These are phyloP conservation scores for Allobates femoralis DNA, from an alignment of 2,797 vertebrate genomes.

Conservation along the genomic window DNA sequence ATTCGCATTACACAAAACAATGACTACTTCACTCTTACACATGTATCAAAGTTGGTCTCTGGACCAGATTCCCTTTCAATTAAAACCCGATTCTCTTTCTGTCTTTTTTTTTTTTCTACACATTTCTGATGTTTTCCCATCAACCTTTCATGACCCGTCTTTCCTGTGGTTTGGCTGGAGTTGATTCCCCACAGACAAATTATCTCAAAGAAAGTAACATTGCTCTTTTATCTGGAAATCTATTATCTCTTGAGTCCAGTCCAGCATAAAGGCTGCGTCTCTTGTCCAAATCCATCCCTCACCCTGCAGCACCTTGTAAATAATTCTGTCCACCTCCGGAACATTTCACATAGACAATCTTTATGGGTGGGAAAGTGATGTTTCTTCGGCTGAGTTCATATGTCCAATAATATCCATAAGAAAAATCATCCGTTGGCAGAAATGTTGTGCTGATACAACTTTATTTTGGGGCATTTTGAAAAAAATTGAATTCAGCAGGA, in stretches of 20 bases:
- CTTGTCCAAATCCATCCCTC: slow-evolving; percentile 53
- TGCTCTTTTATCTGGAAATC: slow-evolving; percentile 30
- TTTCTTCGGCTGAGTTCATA: too few species aligned
- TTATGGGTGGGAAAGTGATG: background rate
- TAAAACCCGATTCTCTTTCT: background rate
- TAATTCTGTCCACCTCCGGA: background rate
- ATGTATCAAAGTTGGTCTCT: too few species aligned
- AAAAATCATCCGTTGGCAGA: too few species aligned
- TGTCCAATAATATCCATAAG: too few species aligned
- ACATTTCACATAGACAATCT: background rate
- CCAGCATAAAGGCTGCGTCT: slow-evolving; percentile 50
- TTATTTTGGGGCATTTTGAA: too few species aligned
- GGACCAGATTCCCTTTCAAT: too few species aligned
- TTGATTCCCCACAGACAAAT: slow-evolving; percentile 21
- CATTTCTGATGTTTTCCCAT: slow-evolving; percentile 38
- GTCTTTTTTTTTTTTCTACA: background rate
- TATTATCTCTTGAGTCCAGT: slow-evolving; percentile 6
- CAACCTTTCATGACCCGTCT: slow-evolving; percentile 66
- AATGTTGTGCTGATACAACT: too few species aligned
- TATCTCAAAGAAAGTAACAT: background rate
- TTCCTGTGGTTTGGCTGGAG: slow-evolving; percentile 44
- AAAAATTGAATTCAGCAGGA: too few species aligned
- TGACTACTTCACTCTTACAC: too few species aligned
- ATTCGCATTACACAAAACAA: too few species aligned
- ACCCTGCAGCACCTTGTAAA: background rate